Percentiles rank a stretch among this genome's conserved stretches.
Evolutionary conservation across 2,888 invertebrate species (phyloP).

Genomic region (Agrenia bidenticulata): DNA sequence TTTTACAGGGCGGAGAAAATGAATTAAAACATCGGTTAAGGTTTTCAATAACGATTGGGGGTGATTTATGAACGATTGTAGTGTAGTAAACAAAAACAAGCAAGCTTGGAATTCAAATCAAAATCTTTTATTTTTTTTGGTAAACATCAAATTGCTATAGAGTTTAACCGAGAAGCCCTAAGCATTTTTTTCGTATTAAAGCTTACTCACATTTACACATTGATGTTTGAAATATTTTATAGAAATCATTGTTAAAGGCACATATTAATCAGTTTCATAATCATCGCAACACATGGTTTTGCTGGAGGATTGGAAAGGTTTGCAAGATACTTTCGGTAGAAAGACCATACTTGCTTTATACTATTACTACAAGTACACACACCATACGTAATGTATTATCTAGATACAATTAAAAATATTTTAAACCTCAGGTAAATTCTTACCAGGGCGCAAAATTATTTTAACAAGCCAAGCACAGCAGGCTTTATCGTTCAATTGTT

Average conservation of each 20-base stretch:
- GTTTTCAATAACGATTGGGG: too few species aligned
- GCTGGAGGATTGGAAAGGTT: too few species aligned
- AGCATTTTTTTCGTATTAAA: background rate
- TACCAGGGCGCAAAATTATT: background rate
- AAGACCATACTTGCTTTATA: too few species aligned
- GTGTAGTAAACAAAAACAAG: too few species aligned
- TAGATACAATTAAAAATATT: too few species aligned
- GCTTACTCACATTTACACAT: background rate
- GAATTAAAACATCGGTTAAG: too few species aligned
- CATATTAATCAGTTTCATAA: conserved; percentile 6
- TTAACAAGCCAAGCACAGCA: conserved; percentile 18
- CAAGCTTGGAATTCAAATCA: too few species aligned
- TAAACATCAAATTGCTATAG: background rate
- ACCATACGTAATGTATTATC: background rate
- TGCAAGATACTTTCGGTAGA: too few species aligned
- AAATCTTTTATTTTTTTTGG: background rate
- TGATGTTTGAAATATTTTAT: background rate
- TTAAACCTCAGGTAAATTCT: background rate
- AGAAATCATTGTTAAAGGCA: conserved; percentile 17
- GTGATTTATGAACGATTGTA: too few species aligned
- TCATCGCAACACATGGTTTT: background rate
- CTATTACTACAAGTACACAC: background rate
- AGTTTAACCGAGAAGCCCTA: background rate
- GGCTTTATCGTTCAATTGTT: background rate
- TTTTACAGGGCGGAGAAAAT: too few species aligned